A percentile compares a stretch with the other conserved stretches of the same genome.
These are phyloP conservation scores for Escarpia spicata DNA, from an alignment of 2,888 invertebrate genomes.

Conservation along the genomic window DNA sequence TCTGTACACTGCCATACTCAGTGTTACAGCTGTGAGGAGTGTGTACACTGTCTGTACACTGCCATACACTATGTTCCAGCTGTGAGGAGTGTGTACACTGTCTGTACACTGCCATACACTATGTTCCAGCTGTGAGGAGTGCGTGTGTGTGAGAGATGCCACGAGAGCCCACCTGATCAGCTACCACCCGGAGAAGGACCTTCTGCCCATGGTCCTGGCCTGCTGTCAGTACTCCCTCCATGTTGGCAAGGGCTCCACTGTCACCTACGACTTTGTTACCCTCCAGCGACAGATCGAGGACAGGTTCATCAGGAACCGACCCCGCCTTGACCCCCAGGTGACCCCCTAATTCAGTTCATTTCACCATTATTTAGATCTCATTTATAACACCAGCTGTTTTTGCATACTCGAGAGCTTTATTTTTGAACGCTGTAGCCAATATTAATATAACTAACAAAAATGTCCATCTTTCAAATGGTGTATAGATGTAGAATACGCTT, in stretches of 20 bases:
- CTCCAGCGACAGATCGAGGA: conserved; percentile 49
- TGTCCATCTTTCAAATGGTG: not conserved
- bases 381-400: not conserved
- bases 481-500: not conserved
- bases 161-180: conserved; percentile 38
- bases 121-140: not conserved
- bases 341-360: not conserved
- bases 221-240: conserved; percentile 52
- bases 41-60: not conserved
- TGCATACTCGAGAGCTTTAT: not conserved
- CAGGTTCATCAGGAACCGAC: conserved; percentile 44
- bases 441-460: not conserved
- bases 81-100: not conserved
- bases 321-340: conserved; percentile 32
- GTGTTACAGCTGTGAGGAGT: not conserved
- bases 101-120: not conserved
- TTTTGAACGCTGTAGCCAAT: not conserved
- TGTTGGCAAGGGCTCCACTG: conserved; percentile 46
- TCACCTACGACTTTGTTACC: conserved; percentile 48
- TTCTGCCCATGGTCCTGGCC: conserved; percentile 49
- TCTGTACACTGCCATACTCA: too few relatives aligned
- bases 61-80: not conserved
- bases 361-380: not conserved
- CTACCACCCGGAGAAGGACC: conserved; percentile 46
- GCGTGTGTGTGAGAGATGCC: conserved; percentile 24